Conservation (phyloP, 2,113 vertebrate species). For the Turnix velox region DNA sequence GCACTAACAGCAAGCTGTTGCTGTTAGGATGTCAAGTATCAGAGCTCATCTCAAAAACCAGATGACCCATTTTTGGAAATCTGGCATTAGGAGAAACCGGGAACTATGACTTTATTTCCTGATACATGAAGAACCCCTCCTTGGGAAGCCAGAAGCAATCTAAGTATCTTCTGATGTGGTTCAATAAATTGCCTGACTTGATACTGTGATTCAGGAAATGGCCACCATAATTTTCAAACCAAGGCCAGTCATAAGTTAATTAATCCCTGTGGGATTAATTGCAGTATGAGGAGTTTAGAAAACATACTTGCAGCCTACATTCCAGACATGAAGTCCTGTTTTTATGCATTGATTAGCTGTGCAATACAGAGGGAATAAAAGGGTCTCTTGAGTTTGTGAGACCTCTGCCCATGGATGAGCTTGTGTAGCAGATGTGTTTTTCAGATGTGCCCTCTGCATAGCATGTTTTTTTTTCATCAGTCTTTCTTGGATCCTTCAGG, state of each 20-base stretch:
- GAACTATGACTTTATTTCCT: not conserved
- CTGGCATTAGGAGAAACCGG: not conserved
- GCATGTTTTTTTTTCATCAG: not conserved
- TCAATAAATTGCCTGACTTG: not conserved
- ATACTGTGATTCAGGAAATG: not conserved
- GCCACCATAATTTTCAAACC: not conserved
- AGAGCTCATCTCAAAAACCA: not conserved
- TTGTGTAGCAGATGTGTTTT: not conserved
- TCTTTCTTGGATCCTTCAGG: not conserved
- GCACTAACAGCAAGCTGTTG: not conserved
- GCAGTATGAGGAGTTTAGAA: not conserved
- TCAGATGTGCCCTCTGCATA: not conserved
- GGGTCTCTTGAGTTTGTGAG: not conserved
- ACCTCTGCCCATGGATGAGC: not conserved
- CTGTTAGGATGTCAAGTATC: not conserved
- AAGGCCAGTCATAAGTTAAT: not conserved
- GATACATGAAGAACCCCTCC: not conserved
- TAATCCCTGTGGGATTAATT: not conserved
- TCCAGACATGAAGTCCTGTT: not conserved
- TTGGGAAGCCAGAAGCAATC: not conserved
- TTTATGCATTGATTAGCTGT: not conserved
- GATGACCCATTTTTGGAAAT: not conserved
- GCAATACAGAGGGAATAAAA: not conserved
- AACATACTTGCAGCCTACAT: not conserved
- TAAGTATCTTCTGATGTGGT: not conserved